These are phyloP conservation scores for Alligator mississippiensis DNA, from an alignment of 2,113 vertebrate species.

Conservation along the genomic window DNA sequence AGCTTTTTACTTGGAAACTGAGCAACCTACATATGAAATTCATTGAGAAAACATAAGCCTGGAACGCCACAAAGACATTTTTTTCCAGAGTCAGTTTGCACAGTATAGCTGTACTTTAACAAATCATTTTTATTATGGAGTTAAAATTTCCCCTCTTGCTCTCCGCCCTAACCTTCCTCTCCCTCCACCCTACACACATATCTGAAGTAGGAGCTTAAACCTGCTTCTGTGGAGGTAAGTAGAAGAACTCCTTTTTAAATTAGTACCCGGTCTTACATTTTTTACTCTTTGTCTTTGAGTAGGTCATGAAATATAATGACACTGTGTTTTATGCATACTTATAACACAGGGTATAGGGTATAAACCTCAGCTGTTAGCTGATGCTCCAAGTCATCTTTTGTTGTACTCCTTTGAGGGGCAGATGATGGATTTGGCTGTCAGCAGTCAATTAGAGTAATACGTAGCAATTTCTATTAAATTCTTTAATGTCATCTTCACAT, in stretches of 20 bases:
- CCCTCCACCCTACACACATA: too few species aligned
- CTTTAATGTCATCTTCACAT: background rate
- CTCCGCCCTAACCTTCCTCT: too few species aligned
- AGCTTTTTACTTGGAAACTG: background rate
- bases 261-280: background rate
- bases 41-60: background rate
- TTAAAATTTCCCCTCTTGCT: background rate
- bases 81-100: background rate
- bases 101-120: background rate
- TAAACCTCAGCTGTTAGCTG: background rate
- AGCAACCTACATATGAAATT: background rate
- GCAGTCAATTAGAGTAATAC: too few species aligned
- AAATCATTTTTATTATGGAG: background rate
- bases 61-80: background rate
- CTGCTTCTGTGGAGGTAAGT: fast-evolving
- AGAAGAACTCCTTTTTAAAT: background rate
- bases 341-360: too few species aligned
- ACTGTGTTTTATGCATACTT: background rate
- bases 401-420: background rate
- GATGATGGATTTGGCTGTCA: background rate
- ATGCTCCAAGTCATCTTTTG: too few species aligned
- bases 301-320: background rate
- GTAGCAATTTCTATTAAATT: background rate
- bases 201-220: background rate
- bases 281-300: background rate